Percentiles rank a stretch among this genome's conserved stretches.
phyloP scores from a whole-genome alignment of 1,140 invertebrate genomes.

The Drosophila mayri region DNA sequence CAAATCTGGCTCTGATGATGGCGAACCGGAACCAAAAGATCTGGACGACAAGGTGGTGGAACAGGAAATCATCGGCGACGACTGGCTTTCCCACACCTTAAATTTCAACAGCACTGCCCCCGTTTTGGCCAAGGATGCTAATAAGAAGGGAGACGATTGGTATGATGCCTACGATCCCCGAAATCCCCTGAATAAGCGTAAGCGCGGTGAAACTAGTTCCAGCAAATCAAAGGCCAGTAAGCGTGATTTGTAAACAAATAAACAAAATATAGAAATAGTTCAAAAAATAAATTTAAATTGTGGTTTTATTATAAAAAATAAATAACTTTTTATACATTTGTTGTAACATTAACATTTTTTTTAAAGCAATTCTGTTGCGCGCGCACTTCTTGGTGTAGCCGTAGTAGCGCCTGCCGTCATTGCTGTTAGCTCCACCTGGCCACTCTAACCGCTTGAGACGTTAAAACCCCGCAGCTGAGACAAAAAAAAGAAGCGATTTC shows the following conservation, averaged over 20 bases:
- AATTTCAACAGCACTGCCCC: slow-evolving; percentile 91
- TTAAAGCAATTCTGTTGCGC: neutral
- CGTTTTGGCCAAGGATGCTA: slow-evolving; percentile 97
- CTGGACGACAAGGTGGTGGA: slow-evolving; percentile 67
- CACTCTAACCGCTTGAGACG: slow-evolving; percentile 19
- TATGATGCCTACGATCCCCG: slow-evolving; percentile 98
- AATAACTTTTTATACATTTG: too few species aligned
- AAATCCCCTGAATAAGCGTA: slow-evolving; percentile 96
- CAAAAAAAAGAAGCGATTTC: slow-evolving; percentile 61
- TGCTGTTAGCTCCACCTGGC: neutral
- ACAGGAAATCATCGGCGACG: slow-evolving; percentile 86
- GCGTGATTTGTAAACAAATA: slow-evolving; percentile 17
- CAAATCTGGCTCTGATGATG: slow-evolving; percentile 84
- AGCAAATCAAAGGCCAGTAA: slow-evolving; percentile 47
- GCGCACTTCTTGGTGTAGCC: neutral
- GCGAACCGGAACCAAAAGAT: slow-evolving; percentile 24
- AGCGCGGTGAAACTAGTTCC: slow-evolving; percentile 87
- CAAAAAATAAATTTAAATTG: neutral
- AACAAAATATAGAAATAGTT: neutral
- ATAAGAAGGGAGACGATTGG: slow-evolving; percentile 96
- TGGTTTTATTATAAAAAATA: too few species aligned
- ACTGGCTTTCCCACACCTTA: slow-evolving; percentile 92
- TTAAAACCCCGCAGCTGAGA: slow-evolving; percentile 51
- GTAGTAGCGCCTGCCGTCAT: neutral
- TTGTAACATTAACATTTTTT: neutral